Evolutionary conservation across 1,140 invertebrate species (phyloP), one percentile per base, ranked within the genome.

Genomic region (Hylaeus volcanicus): DNA sequence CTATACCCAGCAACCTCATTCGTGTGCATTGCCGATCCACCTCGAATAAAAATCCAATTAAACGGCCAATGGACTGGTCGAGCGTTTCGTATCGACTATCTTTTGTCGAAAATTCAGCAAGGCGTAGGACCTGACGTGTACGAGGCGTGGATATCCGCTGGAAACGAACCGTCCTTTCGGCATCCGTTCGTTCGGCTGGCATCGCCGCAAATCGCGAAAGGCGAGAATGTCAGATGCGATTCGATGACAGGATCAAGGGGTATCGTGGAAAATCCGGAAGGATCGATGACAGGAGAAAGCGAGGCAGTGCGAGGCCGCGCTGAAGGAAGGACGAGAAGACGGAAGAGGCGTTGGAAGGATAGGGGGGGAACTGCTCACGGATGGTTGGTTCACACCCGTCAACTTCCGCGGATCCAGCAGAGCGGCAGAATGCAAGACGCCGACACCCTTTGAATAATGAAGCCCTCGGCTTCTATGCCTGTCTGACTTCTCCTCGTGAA

Each of bases 361-460:
- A 64, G 79, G 71, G 53, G 79, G 39, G 53, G 80, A 84, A 81
- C 80, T 48, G 79, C 74, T 81, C 79, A 89, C 83, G 86, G 88
- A 82, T 88, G 87, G 88, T 88, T 88, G 87, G 78, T 79, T 88
- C 83, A 88, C 85, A 88, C 88, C 89, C 89, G 89, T 91, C 88
- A 90, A 90, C 90, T 91, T 90, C 86, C 83, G 86, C 86, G 87
- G 81, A 84, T 83, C 79, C 88, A 90, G 82, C 88, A 83, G 86
- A 90, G 89, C 89, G 88, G 89, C 88, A 90, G 89, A 92, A 90
- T 87, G 87, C 86, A 89, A 92, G 89, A 91, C 86, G 91, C 87
- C 84, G 89, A 92, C 91, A 91, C 89, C 89, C 91, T 92, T 90
- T 92, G 92, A 92, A 92, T 92, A 92, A 92, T 92, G 92, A 93